Conservation (phyloP, 2,113 vertebrate species). For the Suricata suricatta region DNA sequence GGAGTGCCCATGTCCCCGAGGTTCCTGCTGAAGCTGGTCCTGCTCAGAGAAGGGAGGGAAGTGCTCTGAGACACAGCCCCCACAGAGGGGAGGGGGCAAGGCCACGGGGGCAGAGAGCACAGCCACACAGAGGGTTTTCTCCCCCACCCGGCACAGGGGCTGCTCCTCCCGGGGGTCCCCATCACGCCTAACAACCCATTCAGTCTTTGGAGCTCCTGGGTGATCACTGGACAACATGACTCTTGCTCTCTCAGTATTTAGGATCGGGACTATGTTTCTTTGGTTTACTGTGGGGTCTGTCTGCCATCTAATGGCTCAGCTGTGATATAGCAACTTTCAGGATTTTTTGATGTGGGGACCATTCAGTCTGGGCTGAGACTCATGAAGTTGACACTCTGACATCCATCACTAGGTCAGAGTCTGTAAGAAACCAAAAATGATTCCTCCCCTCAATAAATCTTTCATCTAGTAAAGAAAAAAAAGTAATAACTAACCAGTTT, state of each 20-base stretch:
- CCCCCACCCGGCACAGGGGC: no score
- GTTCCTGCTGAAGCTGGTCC: no score
- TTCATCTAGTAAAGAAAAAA: no score
- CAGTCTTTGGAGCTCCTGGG: background rate
- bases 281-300: background rate
- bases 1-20: background rate
- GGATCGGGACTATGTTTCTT: background rate
- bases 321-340: background rate
- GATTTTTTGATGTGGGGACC: background rate
- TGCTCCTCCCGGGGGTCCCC: no score
- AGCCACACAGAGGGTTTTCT: no score
- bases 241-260: background rate
- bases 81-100: no score
- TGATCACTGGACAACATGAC: no score
- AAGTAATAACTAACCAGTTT: background rate
- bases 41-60: no score
- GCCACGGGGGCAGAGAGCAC: no score
- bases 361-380: background rate
- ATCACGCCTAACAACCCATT: no score
- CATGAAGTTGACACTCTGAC: background rate
- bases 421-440: background rate
- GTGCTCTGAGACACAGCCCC: background rate
- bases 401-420: background rate
- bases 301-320: background rate
- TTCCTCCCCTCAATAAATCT: background rate